Evolutionary conservation across 2,888 invertebrate genomes (phyloP), one percentile per base, ranked within the genome.

Genomic region (Schrankia costaestrigalis): DNA sequence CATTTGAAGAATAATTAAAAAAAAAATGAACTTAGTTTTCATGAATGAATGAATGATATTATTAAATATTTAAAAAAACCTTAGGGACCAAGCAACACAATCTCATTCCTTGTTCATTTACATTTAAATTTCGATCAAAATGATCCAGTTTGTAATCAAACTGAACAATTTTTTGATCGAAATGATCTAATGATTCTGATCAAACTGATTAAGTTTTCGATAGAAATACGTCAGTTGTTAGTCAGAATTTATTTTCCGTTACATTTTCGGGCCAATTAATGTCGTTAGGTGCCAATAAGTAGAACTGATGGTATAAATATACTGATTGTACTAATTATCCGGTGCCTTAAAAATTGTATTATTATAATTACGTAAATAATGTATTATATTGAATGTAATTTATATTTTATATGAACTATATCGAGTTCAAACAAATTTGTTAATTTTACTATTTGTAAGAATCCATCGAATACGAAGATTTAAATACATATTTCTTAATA

Each of bases 341-440:
- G 81, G 82, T 82, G 85, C 82, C 84, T 80, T 78, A 69, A 56
- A n/a, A 24, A 54, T 61, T 76, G 71, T 78, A 72, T 69, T 63
- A 75, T 71, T n/a, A n/a, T n/a, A n/a, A n/a, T n/a, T n/a, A 78
- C 60, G 65, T 67, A 66, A 66, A 39, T 39, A 25, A 59, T 68
- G 68, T 59, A 76, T 72, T 61, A 62, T 74, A 74, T 72, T 63
- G 67, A 71, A 63, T 79, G 62, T 83, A 78, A 82, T 82, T 84
- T 83, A 84, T 82, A 73, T 70, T 70, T 68, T 52, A 49, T 59
- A 60, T 40, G 58, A 64, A 53, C 70, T 69, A 56, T 60, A 51
- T 58, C 37, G 68, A 76, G 77, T 75, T 75, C 71, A 72, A 75
- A 72, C n/a, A n/a, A n/a, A n/a, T n/a, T 69, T 64, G 67, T 65